These are phyloP conservation scores for Drosophila pachea DNA, from an alignment of 1,140 invertebrate species.

Conservation along the genomic window DNA sequence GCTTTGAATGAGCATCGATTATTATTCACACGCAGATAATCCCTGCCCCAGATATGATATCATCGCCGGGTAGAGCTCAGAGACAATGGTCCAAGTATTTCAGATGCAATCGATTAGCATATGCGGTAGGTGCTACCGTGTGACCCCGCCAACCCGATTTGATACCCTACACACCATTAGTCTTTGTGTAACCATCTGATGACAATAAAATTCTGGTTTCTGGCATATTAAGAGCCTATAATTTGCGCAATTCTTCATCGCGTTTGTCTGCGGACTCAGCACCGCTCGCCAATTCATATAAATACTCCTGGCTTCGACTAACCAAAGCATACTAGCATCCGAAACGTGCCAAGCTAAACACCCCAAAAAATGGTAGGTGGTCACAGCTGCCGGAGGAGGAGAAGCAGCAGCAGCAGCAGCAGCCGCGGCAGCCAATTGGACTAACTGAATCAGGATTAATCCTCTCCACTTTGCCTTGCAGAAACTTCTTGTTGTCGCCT, in stretches of 20 bases:
- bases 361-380: slow-evolving; percentile 60
- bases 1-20: background rate
- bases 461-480: slow-evolving; percentile 33
- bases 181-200: slow-evolving; percentile 34
- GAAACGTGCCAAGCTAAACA: slow-evolving; percentile 57
- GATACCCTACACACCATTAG: slow-evolving; percentile 45
- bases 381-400: no score
- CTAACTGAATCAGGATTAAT: background rate
- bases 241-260: slow-evolving; percentile 61
- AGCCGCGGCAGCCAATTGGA: background rate
- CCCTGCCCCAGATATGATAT: background rate
- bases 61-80: background rate
- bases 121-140: background rate
- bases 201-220: slow-evolving; percentile 69
- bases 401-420: background rate
- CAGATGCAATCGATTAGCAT: background rate
- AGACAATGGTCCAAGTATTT: background rate
- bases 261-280: slow-evolving; percentile 20
- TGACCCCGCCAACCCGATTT: background rate
- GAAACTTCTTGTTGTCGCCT: slow-evolving; percentile 66
- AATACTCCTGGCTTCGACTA: slow-evolving; percentile 37
- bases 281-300: slow-evolving; percentile 55
- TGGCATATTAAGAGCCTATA: slow-evolving; percentile 69
- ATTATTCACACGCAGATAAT: background rate
- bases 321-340: slow-evolving; percentile 48